Evolutionary conservation across 2,113 vertebrate species (phyloP).

Genomic region (Austrofundulus limnaeus): DNA sequence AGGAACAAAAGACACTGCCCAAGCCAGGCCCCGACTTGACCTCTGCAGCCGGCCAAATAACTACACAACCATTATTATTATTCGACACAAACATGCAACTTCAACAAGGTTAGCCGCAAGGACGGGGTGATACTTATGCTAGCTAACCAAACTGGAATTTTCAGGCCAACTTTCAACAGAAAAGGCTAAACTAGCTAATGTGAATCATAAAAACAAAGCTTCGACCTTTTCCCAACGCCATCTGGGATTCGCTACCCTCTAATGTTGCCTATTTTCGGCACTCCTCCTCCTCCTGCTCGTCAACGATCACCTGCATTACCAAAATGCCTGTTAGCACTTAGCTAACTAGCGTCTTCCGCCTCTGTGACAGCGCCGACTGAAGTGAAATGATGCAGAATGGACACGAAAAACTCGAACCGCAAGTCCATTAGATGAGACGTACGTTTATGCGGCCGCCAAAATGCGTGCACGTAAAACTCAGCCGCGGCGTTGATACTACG

Average conservation of each 20-base stretch:
- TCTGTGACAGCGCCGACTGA: conserved; percentile 36
- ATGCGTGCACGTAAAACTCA: conserved; percentile 32
- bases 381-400: neutral
- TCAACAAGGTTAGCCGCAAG: conserved; percentile 71
- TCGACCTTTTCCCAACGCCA: conserved; percentile 1
- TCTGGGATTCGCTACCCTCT: conserved; percentile 8
- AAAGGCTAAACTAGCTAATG: conserved; percentile 1
- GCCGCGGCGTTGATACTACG: conserved; percentile 56
- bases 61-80: neutral
- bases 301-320: conserved; percentile 48
- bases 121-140: conserved; percentile 45
- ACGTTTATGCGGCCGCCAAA: conserved; percentile 36
- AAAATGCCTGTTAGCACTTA: conserved; percentile 42
- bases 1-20: conserved; percentile 35
- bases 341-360: conserved; percentile 47
- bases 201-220: neutral
- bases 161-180: conserved; percentile 37
- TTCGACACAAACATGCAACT: conserved; percentile 31
- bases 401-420: neutral
- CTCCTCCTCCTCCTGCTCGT: conserved; percentile 40
- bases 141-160: conserved; percentile 28
- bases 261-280: conserved; percentile 29
- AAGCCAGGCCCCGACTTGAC: conserved; percentile 40
- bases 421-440: neutral
- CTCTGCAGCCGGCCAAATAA: conserved; percentile 20